Base-by-base conservation (phyloP, 2,888 invertebrate species). In the Norana najaformis region DNA sequence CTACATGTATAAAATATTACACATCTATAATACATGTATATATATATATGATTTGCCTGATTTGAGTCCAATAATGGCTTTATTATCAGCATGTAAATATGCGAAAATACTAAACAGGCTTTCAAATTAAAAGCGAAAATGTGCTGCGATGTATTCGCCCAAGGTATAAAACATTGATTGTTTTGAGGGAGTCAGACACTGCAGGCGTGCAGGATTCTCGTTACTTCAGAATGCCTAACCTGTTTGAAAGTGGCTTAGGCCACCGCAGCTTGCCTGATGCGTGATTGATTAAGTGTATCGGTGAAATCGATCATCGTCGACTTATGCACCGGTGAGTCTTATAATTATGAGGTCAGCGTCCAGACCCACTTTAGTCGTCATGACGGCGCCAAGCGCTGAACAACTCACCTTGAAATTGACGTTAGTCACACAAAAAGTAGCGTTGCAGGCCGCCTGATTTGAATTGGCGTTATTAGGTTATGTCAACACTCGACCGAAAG, bases 341-440 rank as follows among this genome's bases (percentile, higher is more conserved):
- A n/a, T 69, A n/a, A n/a, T n/a, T n/a, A n/a, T n/a, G 30, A n/a
- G n/a, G n/a, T n/a, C 30, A n/a, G 8, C 23, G 4, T 69, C n/a
- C n/a, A 69, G 69, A 69, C n/a, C 30, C 69, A 69, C 69, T 69
- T 30, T n/a, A 16, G 69, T 69, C 69, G 30, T 69, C n/a, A 69
- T 69, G 69, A 16, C n/a, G 30, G 30, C n/a, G 69, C 69, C 69
- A 69, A 69, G 69, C 30, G n/a, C 69, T 8, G 69, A 3, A 47
- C n/a, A n/a, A n/a, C n/a, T 69, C 30, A 69, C 69, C 30, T 69
- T n/a, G 69, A 30, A n/a, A n/a, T 69, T n/a, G n/a, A n/a, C 69
- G 69, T 69, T 69, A n/a, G n/a, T 69, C 69, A 69, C 69, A 69
- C 69, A 69, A 69, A 69, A n/a, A 69, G 69, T 16, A n/a, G 69